Evolutionary conservation across 2,888 invertebrate species (phyloP).

Genomic region (Pollenia angustigena): DNA sequence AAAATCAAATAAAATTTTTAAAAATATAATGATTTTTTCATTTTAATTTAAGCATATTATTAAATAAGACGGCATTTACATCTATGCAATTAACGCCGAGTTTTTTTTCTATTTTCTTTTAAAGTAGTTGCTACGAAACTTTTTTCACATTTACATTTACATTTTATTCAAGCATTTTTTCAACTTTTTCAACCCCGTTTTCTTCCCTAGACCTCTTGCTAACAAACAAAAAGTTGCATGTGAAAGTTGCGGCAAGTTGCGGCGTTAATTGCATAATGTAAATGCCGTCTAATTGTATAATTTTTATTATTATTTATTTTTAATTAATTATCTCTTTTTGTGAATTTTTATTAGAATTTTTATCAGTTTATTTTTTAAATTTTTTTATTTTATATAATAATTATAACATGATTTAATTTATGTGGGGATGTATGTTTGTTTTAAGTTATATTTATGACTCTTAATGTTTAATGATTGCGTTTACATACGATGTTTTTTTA

Average conservation of each 20-base stretch:
- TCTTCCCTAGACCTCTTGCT: no score
- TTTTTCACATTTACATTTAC: no score
- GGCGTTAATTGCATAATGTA: no score
- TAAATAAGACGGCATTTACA: no score
- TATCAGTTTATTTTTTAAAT: conserved; percentile 75
- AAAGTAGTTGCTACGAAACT: no score
- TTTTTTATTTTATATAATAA: conserved; percentile 71
- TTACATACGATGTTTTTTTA: conserved; percentile 64
- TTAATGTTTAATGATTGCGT: conserved; percentile 72
- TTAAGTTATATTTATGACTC: conserved; percentile 56
- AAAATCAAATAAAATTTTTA: background rate
- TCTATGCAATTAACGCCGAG: no score
- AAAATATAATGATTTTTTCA: background rate
- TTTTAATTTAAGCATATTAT: background rate
- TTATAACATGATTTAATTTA: conserved; percentile 69
- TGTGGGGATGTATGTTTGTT: conserved; percentile 33
- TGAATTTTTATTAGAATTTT: conserved; percentile 59
- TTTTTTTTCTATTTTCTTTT: no score
- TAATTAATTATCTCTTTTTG: conserved; percentile 53
- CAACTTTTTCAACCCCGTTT: no score
- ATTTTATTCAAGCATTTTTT: no score
- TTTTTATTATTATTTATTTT: conserved; percentile 16
- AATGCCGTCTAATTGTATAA: background rate
- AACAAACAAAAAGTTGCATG: no score
- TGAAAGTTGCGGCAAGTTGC: no score